Evolutionary conservation across 2,113 vertebrate genomes (phyloP).

Genomic region (Forbesichthys papilliferus): DNA sequence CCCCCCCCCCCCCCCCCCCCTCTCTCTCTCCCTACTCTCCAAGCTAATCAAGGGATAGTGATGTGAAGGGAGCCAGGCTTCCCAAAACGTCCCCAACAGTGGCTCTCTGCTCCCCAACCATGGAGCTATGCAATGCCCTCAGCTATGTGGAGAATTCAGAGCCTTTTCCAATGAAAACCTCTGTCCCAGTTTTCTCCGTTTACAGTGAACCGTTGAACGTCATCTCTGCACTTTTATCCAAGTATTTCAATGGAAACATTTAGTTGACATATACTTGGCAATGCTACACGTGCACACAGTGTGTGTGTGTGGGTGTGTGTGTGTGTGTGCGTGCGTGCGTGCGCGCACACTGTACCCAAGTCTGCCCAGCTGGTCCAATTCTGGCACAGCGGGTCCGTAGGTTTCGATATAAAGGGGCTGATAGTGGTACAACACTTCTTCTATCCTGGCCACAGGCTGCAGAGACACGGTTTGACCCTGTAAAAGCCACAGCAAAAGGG

Average conservation of each 20-base stretch:
- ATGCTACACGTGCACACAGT: neutral
- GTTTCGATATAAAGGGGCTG: slow-evolving; percentile 84
- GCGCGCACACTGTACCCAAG: slow-evolving; percentile 80
- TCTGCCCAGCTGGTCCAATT: slow-evolving; percentile 83
- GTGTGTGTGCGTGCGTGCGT: slow-evolving; percentile 9
- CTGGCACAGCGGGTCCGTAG: slow-evolving; percentile 86
- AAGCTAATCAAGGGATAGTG: slow-evolving; percentile 53
- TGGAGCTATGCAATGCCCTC: slow-evolving; percentile 4
- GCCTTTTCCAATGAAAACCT: neutral
- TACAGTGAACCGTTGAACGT: slow-evolving; percentile 4
- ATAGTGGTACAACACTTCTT: slow-evolving; percentile 88
- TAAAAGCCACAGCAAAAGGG: slow-evolving; percentile 14
- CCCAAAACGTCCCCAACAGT: slow-evolving; percentile 16
- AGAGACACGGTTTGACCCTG: slow-evolving; percentile 91
- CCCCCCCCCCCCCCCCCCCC: neutral
- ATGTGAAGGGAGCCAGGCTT: slow-evolving; percentile 50
- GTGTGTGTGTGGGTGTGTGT: slow-evolving; percentile 11
- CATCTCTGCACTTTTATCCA: neutral
- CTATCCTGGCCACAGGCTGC: slow-evolving; percentile 81
- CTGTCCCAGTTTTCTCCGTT: neutral
- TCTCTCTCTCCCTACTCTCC: slow-evolving; percentile 24
- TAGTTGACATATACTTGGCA: neutral
- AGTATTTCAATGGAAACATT: too few species aligned
- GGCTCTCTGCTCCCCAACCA: slow-evolving; percentile 12
- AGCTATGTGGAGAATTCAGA: slow-evolving; percentile 3